Conservation (phyloP, 1,140 invertebrate species). For the Drosophila triauraria region DNA sequence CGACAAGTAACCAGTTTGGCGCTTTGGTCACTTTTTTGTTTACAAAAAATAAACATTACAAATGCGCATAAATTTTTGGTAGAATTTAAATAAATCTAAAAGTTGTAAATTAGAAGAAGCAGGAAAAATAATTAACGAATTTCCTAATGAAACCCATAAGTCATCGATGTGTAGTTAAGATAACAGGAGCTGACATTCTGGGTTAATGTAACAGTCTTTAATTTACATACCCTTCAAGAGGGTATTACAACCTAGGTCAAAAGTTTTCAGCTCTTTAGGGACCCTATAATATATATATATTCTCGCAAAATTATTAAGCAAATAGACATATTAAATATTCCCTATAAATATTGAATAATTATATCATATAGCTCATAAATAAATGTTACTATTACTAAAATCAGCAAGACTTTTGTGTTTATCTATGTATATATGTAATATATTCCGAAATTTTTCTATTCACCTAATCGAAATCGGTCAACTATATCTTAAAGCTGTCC, state of each 20-base stretch:
- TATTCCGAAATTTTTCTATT: too few relatives aligned
- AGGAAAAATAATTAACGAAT: constrained; percentile 21
- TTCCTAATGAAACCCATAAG: constrained; percentile 8
- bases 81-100: constrained; percentile 67
- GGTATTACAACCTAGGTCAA: background rate
- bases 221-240: background rate
- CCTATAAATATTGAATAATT: too few relatives aligned
- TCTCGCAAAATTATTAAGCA: too few relatives aligned
- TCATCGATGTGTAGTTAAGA: background rate
- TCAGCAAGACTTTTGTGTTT: too few relatives aligned
- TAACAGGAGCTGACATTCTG: background rate
- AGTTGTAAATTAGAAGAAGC: constrained; percentile 25
- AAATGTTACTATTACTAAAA: too few relatives aligned
- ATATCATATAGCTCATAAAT: too few relatives aligned
- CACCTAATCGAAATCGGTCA: too few relatives aligned
- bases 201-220: background rate
- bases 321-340: too few relatives aligned
- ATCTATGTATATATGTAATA: too few relatives aligned
- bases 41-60: constrained; percentile 35
- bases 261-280: too few relatives aligned
- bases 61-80: constrained; percentile 67
- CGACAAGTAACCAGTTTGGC: constrained; percentile 75
- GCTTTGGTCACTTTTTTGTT: constrained; percentile 17
- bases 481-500: too few relatives aligned
- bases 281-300: too few relatives aligned